Conservation (phyloP, 2,113 vertebrate genomes). For the Chaetodon auriga region DNA sequence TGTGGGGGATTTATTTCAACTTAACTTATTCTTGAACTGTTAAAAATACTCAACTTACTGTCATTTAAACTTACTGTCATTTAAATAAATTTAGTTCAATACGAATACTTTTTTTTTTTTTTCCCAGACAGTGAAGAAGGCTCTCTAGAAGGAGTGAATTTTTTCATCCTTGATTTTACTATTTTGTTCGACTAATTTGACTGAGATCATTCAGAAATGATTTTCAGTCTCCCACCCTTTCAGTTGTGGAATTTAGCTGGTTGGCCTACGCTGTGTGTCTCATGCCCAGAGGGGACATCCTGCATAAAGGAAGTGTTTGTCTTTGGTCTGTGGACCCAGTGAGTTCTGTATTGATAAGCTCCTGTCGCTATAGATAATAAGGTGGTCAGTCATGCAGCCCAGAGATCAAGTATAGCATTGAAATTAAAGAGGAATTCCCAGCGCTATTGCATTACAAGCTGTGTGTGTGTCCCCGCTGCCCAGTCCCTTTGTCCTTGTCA, state of each 20-base stretch:
- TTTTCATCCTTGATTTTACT: background rate
- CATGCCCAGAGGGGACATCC: slow-evolving; percentile 72
- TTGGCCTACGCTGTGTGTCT: slow-evolving; percentile 81
- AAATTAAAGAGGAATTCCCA: slow-evolving; percentile 91
- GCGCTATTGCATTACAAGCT: slow-evolving; percentile 89
- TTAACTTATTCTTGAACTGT: background rate
- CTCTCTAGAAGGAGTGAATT: background rate
- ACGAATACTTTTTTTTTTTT: background rate
- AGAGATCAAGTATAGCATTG: slow-evolving; percentile 92
- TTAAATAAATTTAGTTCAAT: too few species aligned
- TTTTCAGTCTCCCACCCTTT: slow-evolving; percentile 58
- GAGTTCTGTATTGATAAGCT: slow-evolving; percentile 82
- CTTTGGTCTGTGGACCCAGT: slow-evolving; percentile 84
- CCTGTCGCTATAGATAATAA: slow-evolving; percentile 88
- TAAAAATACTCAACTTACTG: too few species aligned
- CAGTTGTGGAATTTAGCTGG: slow-evolving; percentile 73
- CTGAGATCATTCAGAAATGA: slow-evolving; percentile 35
- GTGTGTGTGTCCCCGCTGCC: slow-evolving; percentile 66
- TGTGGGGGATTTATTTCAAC: background rate
- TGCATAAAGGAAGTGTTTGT: slow-evolving; percentile 90
- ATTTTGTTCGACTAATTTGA: slow-evolving; percentile 4
- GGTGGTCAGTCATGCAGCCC: slow-evolving; percentile 91
- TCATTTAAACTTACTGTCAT: background rate
- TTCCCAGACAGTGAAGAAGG: background rate
- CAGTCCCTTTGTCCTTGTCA: slow-evolving; percentile 80